Percentiles rank a stretch among this genome's conserved stretches.
Evolutionary conservation across 2,797 vertebrate genomes (phyloP).

Genomic region (Botia kubotai): DNA sequence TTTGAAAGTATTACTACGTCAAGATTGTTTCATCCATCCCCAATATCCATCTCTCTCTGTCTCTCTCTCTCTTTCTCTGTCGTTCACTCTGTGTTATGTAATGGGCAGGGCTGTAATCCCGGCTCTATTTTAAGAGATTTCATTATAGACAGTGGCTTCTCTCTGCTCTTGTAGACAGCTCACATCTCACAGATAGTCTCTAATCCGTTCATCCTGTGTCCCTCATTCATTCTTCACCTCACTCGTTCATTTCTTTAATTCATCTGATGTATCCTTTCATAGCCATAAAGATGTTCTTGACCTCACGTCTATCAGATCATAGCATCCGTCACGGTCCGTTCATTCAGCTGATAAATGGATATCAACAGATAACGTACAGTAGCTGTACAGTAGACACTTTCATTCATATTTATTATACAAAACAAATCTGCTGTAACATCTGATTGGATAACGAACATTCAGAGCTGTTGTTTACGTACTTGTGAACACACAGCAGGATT

Average conservation of each 20-base stretch:
- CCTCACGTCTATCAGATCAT: neutral
- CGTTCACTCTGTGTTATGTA: conserved; percentile 50
- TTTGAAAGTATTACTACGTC: too few relatives aligned
- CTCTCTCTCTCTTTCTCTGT: conserved; percentile 19
- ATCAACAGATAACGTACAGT: too few relatives aligned
- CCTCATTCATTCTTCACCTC: conserved; percentile 25
- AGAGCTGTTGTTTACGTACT: too few relatives aligned
- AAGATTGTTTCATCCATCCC: too few relatives aligned
- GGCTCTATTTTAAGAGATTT: conserved; percentile 73
- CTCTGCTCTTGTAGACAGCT: conserved; percentile 21
- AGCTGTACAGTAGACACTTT: too few relatives aligned
- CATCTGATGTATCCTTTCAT: conserved; percentile 11
- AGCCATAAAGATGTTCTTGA: conserved; percentile 17
- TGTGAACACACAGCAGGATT: too few relatives aligned
- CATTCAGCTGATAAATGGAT: too few relatives aligned
- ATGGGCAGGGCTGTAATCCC: conserved; percentile 67
- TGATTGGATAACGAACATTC: too few relatives aligned
- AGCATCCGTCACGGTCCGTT: too few relatives aligned
- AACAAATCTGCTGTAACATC: too few relatives aligned
- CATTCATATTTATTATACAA: too few relatives aligned
- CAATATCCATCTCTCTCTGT: neutral
- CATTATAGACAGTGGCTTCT: conserved; percentile 64
- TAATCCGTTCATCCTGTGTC: conserved; percentile 38
- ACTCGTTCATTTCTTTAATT: conserved; percentile 26
- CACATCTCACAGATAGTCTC: conserved; percentile 37